phyloP scores from a whole-genome alignment of 2,888 invertebrate genomes.

The Drosophila birchii region DNA sequence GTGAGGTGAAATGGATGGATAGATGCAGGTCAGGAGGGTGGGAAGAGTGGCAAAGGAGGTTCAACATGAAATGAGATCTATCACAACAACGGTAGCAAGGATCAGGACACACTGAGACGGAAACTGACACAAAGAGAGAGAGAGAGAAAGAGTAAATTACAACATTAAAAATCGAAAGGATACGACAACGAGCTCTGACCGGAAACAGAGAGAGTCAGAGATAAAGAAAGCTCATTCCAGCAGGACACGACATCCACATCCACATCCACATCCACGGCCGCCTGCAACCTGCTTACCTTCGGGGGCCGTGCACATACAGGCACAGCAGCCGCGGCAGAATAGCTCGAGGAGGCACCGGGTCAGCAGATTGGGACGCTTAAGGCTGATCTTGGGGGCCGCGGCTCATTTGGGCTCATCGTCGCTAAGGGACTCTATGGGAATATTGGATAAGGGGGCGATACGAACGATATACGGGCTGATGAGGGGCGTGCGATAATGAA shows the following conservation, averaged over 20 bases:
- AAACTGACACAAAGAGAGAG: constrained; percentile 1
- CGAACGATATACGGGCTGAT: constrained; percentile 48
- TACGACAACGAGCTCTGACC: background rate
- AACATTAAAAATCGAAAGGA: constrained; percentile 19
- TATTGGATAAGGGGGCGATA: constrained; percentile 54
- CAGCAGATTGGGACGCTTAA: constrained; percentile 39
- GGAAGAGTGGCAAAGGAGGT: background rate
- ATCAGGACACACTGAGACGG: background rate
- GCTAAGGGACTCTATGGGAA: constrained; percentile 27
- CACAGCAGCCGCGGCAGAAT: constrained; percentile 40
- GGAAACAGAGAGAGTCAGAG: background rate
- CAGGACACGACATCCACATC: background rate
- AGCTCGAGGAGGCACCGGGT: constrained; percentile 36
- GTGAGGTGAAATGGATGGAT: background rate
- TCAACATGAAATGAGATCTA: constrained; percentile 27
- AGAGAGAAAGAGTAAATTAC: constrained; percentile 12
- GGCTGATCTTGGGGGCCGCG: constrained; percentile 34
- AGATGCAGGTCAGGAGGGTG: constrained; percentile 5
- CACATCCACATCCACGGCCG: background rate
- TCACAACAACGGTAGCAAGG: constrained; percentile 5
- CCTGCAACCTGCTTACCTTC: constrained; percentile 53
- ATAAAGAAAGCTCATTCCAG: background rate
- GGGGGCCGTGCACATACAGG: constrained; percentile 53
- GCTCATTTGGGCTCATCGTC: constrained; percentile 38
- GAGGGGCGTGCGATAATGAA: constrained; percentile 40